Base-by-base conservation (phyloP, 2,888 invertebrate species). In the Microplitis manilae region DNA sequence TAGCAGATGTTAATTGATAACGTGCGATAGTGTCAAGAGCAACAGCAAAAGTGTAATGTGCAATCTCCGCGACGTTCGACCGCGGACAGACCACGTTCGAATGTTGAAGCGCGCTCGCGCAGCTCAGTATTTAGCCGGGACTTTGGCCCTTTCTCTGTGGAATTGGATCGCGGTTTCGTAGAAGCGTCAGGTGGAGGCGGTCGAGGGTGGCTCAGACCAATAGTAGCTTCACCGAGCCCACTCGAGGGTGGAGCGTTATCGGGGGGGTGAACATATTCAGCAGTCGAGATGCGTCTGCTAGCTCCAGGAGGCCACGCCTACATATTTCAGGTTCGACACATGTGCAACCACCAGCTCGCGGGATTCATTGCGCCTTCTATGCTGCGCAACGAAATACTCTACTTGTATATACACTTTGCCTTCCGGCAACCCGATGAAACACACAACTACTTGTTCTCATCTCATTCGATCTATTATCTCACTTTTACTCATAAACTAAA, bases 281-380 rank as follows among this genome's bases (percentile, higher is more conserved):
- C 86, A 86, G 88, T 87, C 86, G 88, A 84, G 84, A 85, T 81
- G 89, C 89, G 89, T 90, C 90, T 89, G 90, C 84, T 88, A 86
- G 84, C 84, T 82, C 80, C 83, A 77, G 82, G 82, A 86, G 85
- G 88, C 90, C 90, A 89, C 90, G 90, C 90, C 90, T 90, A 89
- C 89, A 90, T 89, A 90, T 90, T 90, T 90, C 87, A 88, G 85
- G 86, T 89, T 90, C 89, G 89, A 89, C 90, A 90, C 90, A 90
- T 90, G 89, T 89, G 89, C 86, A 77, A 77, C 74, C 77, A 79
- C 74, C 79, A 76, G 77, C 78, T 77, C 80, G 65, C 73, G 69
- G 73, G 17, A 74, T 77, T 77, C 74, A 77, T 77, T 77, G 77
- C 77, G 74, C 71, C 67, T 67, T 77, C 67, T 71, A 74, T 61